Conservation (phyloP, 2,113 vertebrate genomes). For the Helogale parvula region DNA sequence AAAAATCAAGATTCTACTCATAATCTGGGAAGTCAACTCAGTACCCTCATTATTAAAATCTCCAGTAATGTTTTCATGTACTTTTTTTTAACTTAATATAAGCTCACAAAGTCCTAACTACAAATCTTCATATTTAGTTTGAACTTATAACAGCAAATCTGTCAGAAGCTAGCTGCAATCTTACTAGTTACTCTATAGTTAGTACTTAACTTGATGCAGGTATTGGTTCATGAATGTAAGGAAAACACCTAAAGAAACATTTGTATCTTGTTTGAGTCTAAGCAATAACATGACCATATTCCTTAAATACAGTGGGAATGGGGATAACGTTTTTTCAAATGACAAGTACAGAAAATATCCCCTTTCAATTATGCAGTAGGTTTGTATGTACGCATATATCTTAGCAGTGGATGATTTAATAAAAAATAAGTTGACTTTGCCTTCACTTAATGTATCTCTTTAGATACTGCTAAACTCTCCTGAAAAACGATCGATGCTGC, state of each 20-base stretch:
- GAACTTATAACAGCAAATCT: neutral
- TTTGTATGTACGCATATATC: neutral
- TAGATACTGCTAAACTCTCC: neutral
- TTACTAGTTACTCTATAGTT: neutral
- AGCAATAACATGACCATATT: neutral
- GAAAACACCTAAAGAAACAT: neutral
- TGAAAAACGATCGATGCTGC: neutral
- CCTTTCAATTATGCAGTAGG: neutral
- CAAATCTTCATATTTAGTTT: neutral
- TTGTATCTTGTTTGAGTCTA: neutral
- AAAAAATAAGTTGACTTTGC: neutral
- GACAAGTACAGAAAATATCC: neutral
- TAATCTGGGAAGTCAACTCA: neutral
- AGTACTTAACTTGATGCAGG: neutral
- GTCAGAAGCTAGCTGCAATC: neutral
- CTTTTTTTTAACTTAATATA: neutral
- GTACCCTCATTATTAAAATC: neutral
- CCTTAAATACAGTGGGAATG: neutral
- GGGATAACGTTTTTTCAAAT: neutral
- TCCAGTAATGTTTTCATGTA: neutral
- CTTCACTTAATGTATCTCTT: neutral
- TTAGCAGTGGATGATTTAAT: neutral
- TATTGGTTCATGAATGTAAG: neutral
- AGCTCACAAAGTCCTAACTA: neutral
- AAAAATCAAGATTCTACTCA: neutral